Evolutionary conservation across 2,797 vertebrate species (phyloP), one percentile per base, ranked within the genome.

Genomic region (Orientallactaga sibirica): DNA sequence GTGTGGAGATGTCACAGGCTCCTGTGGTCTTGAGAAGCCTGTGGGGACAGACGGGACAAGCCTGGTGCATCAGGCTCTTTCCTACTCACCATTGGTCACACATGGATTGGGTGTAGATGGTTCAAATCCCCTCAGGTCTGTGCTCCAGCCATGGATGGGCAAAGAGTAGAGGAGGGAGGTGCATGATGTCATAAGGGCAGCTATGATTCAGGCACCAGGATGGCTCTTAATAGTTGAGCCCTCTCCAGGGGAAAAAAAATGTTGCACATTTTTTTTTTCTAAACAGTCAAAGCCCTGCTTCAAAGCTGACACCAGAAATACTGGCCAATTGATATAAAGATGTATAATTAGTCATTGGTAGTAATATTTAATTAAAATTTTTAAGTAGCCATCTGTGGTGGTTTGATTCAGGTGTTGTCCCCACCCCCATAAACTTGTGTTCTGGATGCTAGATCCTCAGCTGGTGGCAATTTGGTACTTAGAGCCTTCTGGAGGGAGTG

Each of bases 71-170:
- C 55, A 16, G 64, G 20, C 55, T 85, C 14, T 85, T 27, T 22
- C 68, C 66, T 58, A 76, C 88, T 93, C 73, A 97, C 97, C 94
- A 96, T 95, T 88, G 94, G 48, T 75, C 89, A 94, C 81, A 73
- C 87, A 87, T 73, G 85, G 90, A 83, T 33, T 91, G 85, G 86
- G 88, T 90, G 24, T 86, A 95, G 97, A 94, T 96, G 96, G 93
- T 95, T 93, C 92, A 84, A 64, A 88, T 83, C 94, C 96, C 95
- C 96, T 95, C 76, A 81, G 83, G 71, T 92, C 90, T 95, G 24
- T 91, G 58, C 25, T 85, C 41, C 18, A 19, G 71, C 25, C 48
- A 16, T 27, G 43, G 89, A 29, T 12, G 25, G 58, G 61, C 33
- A 48, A 62, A 82, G 10, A 73, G 66, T 24, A 18, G 43, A 61